Percentiles rank a stretch among this genome's conserved stretches.
phyloP scores from a whole-genome alignment of 2,113 vertebrate genomes.

The Amblyopsis rosae region DNA sequence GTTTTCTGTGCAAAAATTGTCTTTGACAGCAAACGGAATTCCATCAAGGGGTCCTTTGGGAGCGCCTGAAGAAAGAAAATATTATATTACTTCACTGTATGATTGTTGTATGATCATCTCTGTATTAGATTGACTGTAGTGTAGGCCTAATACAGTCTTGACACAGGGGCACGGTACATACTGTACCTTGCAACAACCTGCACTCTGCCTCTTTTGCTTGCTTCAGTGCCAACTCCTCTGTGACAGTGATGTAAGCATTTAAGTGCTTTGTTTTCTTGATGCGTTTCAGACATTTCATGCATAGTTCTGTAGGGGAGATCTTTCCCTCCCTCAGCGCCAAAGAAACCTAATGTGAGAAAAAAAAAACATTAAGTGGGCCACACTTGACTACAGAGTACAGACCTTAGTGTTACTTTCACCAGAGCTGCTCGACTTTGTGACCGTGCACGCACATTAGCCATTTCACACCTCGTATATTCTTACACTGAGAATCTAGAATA shows the following conservation, averaged over 20 bases:
- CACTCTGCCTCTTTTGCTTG: constrained; percentile 87
- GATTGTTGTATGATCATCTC: neutral
- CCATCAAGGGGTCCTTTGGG: constrained; percentile 87
- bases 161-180: neutral
- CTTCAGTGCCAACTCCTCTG: constrained; percentile 83
- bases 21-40: constrained; percentile 92
- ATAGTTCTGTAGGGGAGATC: constrained; percentile 86
- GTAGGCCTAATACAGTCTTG: neutral
- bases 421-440: too few species aligned
- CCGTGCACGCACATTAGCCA: too few species aligned
- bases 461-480: too few species aligned
- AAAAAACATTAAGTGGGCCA: neutral
- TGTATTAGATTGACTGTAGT: neutral
- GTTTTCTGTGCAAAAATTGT: constrained; percentile 91
- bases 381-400: too few species aligned
- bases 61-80: constrained; percentile 72
- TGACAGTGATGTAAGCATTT: constrained; percentile 89
- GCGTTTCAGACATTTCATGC: constrained; percentile 83
- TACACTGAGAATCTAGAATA: too few species aligned
- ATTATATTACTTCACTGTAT: neutral
- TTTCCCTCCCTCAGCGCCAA: constrained; percentile 83
- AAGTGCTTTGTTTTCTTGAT: constrained; percentile 84
- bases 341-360: constrained; percentile 76
- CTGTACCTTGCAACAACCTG: constrained; percentile 81
- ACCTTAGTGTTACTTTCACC: too few species aligned